A percentile compares a stretch with the other conserved stretches of the same genome.
Conservation (phyloP, 2,888 invertebrate species). For the Tetranychus truncatus region DNA sequence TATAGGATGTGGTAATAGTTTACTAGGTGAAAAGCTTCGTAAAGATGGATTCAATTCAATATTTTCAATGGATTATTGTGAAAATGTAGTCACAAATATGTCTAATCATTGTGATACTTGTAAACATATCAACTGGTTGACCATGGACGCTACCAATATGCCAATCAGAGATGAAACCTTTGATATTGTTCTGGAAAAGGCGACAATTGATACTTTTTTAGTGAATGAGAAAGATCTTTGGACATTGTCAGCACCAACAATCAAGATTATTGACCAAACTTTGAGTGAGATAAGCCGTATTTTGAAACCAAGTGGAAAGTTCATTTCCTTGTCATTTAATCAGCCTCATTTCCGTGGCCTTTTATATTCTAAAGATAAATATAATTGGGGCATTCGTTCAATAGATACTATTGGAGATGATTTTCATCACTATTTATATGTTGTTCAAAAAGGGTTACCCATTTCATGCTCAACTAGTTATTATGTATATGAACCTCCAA, state of each 20-base stretch:
- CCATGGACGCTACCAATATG: slow-evolving; percentile 34
- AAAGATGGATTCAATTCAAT: slow-evolving; percentile 33
- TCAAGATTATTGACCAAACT: slow-evolving; percentile 28
- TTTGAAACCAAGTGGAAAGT: slow-evolving; percentile 29
- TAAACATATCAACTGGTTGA: slow-evolving; percentile 34
- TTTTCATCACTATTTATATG: slow-evolving; percentile 4
- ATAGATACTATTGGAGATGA: not conserved
- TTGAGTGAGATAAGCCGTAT: slow-evolving; percentile 31
- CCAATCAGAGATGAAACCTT: slow-evolving; percentile 29
- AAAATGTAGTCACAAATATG: slow-evolving; percentile 33
- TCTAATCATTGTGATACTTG: slow-evolving; percentile 28
- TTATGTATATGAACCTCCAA: not conserved
- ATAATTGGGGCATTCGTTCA: not conserved
- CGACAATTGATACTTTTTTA: slow-evolving; percentile 36
- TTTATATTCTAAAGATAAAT: slow-evolving; percentile 24
- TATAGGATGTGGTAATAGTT: slow-evolving; percentile 36
- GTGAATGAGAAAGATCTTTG: slow-evolving; percentile 34
- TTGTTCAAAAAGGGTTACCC: not conserved
- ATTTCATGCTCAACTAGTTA: not conserved
- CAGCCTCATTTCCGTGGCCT: slow-evolving; percentile 36
- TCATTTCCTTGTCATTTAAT: slow-evolving; percentile 35
- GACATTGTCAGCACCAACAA: slow-evolving; percentile 30
- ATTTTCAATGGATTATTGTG: slow-evolving; percentile 36
- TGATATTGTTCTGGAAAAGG: slow-evolving; percentile 37
- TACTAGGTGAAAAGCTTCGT: slow-evolving; percentile 34